A percentile compares a stretch with the other conserved stretches of the same genome.
These are phyloP conservation scores for Aspidiotus rigidus DNA, from an alignment of 2,888 invertebrate species.

Conservation along the genomic window DNA sequence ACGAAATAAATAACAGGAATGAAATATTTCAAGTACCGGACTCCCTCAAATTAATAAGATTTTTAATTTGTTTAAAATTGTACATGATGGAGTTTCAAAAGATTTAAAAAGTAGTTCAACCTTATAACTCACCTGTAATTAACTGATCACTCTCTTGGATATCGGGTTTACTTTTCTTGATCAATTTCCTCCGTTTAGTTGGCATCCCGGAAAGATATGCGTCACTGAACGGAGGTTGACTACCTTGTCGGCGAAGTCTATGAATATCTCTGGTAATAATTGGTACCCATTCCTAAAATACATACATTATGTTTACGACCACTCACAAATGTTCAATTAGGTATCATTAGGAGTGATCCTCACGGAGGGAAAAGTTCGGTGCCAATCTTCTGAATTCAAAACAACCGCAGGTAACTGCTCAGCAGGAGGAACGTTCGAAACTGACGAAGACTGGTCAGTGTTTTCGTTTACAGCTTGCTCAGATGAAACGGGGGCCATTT, in stretches of 20 bases:
- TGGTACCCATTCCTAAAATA: constrained; percentile 61
- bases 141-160: constrained; percentile 19
- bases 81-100: too few relatives aligned
- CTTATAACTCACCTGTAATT: constrained; percentile 12
- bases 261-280: constrained; percentile 72
- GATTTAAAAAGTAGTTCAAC: too few relatives aligned
- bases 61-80: too few relatives aligned
- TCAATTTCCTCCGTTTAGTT: constrained; percentile 72
- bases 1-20: background rate
- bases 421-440: constrained; percentile 12
- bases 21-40: background rate
- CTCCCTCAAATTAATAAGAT: too few relatives aligned
- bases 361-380: constrained; percentile 52
- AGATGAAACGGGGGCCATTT: background rate
- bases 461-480: constrained; percentile 10
- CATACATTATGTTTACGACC: constrained; percentile 17
- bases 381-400: constrained; percentile 54
- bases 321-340: background rate
- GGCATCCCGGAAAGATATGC: constrained; percentile 85
- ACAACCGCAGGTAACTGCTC: constrained; percentile 47
- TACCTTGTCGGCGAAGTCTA: constrained; percentile 54
- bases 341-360: constrained; percentile 37
- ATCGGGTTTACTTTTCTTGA: constrained; percentile 44
- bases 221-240: constrained; percentile 65
- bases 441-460: background rate